Base-by-base conservation (phyloP, 1,140 invertebrate genomes). In the Papilio helenus region DNA sequence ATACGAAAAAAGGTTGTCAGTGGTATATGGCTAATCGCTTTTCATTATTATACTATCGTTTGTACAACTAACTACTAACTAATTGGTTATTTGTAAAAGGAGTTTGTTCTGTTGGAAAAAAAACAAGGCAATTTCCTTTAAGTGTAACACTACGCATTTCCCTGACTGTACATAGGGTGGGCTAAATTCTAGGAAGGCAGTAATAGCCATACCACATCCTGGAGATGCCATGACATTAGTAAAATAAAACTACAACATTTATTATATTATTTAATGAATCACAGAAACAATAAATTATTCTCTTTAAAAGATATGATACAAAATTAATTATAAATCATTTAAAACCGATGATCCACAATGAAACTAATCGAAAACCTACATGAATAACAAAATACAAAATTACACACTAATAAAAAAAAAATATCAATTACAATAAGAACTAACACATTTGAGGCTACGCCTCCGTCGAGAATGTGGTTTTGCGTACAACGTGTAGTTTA, bases 271-370 rank as follows among this genome's bases (percentile, higher is more conserved):
- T 89, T 88, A 89, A 90, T 86, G 58, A 90, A 92, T 90, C 87
- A 90, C 89, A 89, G 89, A 86, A 84, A 89, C 82, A 87, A 88
- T 84, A 88, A 90, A 89, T 89, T 89, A 91, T 87, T 89, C 87
- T 82, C 78, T 85, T 87, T 85, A 83, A 82, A 86, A 85, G 84
- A 88, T 84, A 79, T 80, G 73, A 46, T 72, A 77, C 42, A 81
- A 83, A 79, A 80, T 73, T 73, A 84, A 82, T 73, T 81, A 82
- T 80, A 80, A 82, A 80, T 80, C 79, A 81, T 42, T 79, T 82
- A 79, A 83, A 79, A 86, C 74, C 44, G 71, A 76, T 39, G 34
- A 72, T 80, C 74, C 58, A 76, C 55, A 77, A 77, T 61, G 76
- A 77, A 77, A 58, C 73, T 76, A 71, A 46, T 76, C 44, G 8